phyloP scores from a whole-genome alignment of 2,797 vertebrate species.

The Onychomys torridus region DNA sequence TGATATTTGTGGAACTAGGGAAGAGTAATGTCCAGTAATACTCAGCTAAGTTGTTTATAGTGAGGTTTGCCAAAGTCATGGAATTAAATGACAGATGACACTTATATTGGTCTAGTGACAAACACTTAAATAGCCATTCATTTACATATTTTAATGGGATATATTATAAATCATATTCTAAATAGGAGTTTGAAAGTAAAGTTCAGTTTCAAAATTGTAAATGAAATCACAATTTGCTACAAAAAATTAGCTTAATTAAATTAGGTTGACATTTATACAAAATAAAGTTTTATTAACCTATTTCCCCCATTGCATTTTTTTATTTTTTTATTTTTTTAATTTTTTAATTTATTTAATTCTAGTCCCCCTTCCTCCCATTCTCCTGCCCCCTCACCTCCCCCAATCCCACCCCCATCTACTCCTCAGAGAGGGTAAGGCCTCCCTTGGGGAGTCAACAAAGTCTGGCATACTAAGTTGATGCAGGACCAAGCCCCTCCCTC shows the following conservation, averaged over 20 bases:
- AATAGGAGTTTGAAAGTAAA: neutral
- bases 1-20: neutral
- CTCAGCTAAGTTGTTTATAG: neutral
- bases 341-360: no score
- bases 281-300: slow-evolving; percentile 25
- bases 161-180: slow-evolving; percentile 38
- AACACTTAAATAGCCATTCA: neutral
- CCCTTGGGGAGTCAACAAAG: no score
- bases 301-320: no score
- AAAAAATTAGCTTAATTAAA: neutral
- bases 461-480: no score
- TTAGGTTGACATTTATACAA: neutral
- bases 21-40: neutral
- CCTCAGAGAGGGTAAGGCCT: no score
- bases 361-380: no score
- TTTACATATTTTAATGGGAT: neutral
- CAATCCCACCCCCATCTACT: no score
- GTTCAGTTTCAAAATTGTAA: slow-evolving; percentile 16
- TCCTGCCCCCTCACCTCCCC: no score
- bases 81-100: neutral
- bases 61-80: neutral
- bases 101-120: neutral
- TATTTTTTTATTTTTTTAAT: no score
- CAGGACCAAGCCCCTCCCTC: no score
- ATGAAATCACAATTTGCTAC: neutral